These are phyloP conservation scores for Phylloscopus whistleri DNA, from an alignment of 2,113 vertebrate species.

Conservation along the genomic window DNA sequence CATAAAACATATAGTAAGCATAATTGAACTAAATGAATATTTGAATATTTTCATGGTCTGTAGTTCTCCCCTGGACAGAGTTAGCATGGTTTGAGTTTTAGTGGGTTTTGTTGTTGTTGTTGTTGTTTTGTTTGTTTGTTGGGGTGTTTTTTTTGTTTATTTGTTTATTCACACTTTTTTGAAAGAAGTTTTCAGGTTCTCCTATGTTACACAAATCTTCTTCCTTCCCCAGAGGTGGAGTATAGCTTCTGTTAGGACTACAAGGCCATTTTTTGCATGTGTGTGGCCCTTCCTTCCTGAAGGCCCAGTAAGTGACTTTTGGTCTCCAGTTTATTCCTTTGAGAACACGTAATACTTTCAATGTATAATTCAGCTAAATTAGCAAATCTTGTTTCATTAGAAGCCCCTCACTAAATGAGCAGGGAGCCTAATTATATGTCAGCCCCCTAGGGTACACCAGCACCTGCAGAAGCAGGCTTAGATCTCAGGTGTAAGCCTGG, in stretches of 20 bases:
- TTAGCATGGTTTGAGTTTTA: neutral
- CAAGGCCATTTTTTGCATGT: neutral
- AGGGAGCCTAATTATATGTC: neutral
- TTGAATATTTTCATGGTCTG: neutral
- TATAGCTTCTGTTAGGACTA: neutral
- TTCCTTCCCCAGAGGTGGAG: neutral
- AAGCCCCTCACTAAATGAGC: neutral
- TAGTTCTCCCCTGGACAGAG: neutral
- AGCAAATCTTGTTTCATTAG: neutral
- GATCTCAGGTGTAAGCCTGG: conserved; percentile 7
- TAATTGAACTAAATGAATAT: neutral
- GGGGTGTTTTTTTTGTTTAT: too few relatives aligned
- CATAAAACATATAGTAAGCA: neutral
- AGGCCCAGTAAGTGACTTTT: neutral
- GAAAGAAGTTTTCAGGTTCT: neutral
- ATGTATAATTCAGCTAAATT: neutral
- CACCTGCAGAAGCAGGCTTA: neutral
- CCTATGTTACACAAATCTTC: neutral
- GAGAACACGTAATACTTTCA: neutral
- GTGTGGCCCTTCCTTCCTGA: neutral
- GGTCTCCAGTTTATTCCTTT: neutral
- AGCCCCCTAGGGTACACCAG: neutral
- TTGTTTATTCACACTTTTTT: neutral
- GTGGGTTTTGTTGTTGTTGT: too few relatives aligned
- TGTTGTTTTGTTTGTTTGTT: too few relatives aligned